phyloP scores from a whole-genome alignment of 92 coral and sea anemone genomes.

The Phymanthus crucifer region DNA sequence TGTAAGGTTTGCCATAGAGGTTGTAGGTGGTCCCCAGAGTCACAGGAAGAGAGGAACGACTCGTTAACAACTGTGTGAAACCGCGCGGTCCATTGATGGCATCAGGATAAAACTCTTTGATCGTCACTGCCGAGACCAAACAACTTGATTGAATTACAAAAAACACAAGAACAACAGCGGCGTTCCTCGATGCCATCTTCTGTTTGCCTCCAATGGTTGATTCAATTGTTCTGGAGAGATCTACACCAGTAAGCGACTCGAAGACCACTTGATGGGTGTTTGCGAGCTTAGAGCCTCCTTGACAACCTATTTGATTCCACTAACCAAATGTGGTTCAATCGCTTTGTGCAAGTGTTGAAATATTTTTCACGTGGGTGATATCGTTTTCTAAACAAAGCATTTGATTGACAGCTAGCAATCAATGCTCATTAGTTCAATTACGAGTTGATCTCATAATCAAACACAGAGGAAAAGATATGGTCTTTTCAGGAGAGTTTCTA shows the following conservation, averaged over 20 bases:
- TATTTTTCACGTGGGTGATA: conserved; percentile 54
- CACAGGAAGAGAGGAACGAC: conserved; percentile 22
- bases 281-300: not conserved
- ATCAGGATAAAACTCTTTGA: conserved; percentile 76
- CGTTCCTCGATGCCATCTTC: not conserved
- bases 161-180: conserved; percentile 1
- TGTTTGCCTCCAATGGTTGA: not conserved
- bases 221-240: not conserved
- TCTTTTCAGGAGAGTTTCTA: not conserved
- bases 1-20: conserved; percentile 29
- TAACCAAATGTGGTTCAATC: conserved; percentile 18
- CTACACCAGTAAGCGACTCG: not conserved
- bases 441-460: conserved; percentile 6
- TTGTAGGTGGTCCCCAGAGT: conserved; percentile 29
- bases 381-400: conserved; percentile 57
- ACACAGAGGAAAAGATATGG: not conserved
- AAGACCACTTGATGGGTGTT: not conserved
- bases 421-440: conserved; percentile 16
- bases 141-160: conserved; percentile 38
- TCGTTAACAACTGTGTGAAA: not conserved
- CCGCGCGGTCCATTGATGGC: not conserved
- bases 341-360: conserved; percentile 45
- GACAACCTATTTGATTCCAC: conserved; percentile 5
- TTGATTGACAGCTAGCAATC: conserved; percentile 51
- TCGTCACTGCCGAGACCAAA: conserved; percentile 37